Percentiles rank a stretch among this genome's conserved stretches.
phyloP scores from a whole-genome alignment of 53 echinoderm and acorn worm genomes.

The Paracentrotus lividus region DNA sequence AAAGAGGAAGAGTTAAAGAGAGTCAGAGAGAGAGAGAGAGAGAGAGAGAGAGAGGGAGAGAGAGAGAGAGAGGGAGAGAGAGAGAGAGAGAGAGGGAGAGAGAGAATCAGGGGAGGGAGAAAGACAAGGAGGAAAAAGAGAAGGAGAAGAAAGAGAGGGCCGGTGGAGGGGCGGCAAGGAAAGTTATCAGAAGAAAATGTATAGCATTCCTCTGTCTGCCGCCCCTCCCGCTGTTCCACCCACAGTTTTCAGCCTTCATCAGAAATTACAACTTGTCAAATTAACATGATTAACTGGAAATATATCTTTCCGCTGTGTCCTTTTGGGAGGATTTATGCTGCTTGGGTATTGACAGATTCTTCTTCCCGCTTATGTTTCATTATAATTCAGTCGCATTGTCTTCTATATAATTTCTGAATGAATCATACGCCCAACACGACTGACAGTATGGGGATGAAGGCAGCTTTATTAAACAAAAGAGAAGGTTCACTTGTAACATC shows the following conservation, averaged over 20 bases:
- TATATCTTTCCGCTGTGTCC: too few relatives aligned
- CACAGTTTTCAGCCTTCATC: too few relatives aligned
- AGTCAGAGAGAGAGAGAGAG: too few relatives aligned
- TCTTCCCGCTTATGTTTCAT: not conserved
- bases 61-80: not conserved
- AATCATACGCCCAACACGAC: not conserved
- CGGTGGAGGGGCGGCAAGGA: too few relatives aligned
- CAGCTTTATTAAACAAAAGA: not conserved
- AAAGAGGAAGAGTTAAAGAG: too few relatives aligned
- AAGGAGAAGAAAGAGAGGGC: too few relatives aligned
- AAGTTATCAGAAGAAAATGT: too few relatives aligned
- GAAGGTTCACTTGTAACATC: not conserved
- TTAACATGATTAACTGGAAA: too few relatives aligned
- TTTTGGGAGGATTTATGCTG: not conserved
- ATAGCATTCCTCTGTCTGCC: not conserved
- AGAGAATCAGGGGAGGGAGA: not conserved
- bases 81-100: not conserved
- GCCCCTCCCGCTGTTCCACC: too few relatives aligned
- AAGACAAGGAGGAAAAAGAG: not conserved
- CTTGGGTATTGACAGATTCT: not conserved
- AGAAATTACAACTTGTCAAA: too few relatives aligned
- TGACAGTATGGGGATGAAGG: not conserved
- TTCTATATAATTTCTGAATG: not conserved
- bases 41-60: too few relatives aligned
- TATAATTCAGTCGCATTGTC: not conserved